Base-by-base conservation (phyloP, 1,140 invertebrate genomes). In the Limonius californicus region DNA sequence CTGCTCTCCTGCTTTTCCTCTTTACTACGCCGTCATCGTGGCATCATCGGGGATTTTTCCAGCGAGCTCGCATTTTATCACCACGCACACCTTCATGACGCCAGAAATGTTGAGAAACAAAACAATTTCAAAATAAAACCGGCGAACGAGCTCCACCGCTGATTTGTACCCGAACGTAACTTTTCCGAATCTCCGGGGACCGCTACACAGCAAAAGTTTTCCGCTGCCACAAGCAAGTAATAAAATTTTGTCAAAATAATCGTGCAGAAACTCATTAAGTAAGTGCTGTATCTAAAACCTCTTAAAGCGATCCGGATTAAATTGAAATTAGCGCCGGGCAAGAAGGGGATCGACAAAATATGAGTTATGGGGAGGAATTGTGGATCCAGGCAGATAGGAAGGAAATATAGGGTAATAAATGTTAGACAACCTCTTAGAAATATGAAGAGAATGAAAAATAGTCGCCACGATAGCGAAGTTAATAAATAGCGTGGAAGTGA, bases 371-470 rank as follows among this genome's bases (percentile, higher is more conserved):
- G n/a, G 19, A 15, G 54, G 54, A 54, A 23, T 54, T 23, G 20
- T 54, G 16, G 50, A 23, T 54, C 16, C 3, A 3, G 12, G 19
- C 20, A 56, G 54, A 56, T 56, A 56, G 54, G 27, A 56, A 56
- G 54, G 54, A 57, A 57, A 42, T 57, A 57, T 57, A 57, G 16
- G 32, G 32, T 35, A 57, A 57, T 57, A 57, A 57, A 57, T 57
- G 56, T 32, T 56, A 27, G 23, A n/a, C 50, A 54, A 18, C 50
- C n/a, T 23, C 27, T 23, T 32, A 56, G 20, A 56, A 27, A 56
- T 23, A 56, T 56, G 54, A 56, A 56, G 27, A 23, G 54, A 35
- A 56, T 57, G 56, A 42, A 57, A 57, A 57, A 57, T 57, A 35
- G 56, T 57, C 16, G 7, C 8, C 27, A 30, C 54, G 54, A 19